Evolutionary conservation across 2,113 vertebrate genomes (phyloP).

Genomic region (Dromiciops gliroides): DNA sequence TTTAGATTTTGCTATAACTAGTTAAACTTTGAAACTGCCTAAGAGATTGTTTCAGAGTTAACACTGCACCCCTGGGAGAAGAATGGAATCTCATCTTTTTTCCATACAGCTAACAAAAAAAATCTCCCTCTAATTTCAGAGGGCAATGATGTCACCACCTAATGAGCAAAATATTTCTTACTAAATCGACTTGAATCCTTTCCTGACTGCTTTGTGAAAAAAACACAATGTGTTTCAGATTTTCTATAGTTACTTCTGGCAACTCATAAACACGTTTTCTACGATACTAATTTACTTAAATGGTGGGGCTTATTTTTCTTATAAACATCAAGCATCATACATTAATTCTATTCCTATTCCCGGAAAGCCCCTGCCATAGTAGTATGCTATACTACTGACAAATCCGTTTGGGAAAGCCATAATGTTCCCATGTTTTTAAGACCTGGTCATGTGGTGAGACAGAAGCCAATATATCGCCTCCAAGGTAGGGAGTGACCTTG

Average conservation of each 20-base stretch:
- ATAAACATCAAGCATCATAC: conserved; percentile 45
- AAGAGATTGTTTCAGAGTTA: conserved; percentile 80
- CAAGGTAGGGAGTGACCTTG: conserved; percentile 54
- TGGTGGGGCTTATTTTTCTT: conserved; percentile 35
- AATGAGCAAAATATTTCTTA: conserved; percentile 80
- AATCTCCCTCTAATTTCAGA: conserved; percentile 81
- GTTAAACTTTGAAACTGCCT: conserved; percentile 82
- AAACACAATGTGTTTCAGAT: conserved; percentile 47
- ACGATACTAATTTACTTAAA: conserved; percentile 54
- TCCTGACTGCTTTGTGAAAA: conserved; percentile 50
- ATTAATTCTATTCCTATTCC: not conserved
- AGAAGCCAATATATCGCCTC: not conserved
- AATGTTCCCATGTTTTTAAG: not conserved
- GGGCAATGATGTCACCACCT: conserved; percentile 79
- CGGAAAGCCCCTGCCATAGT: not conserved
- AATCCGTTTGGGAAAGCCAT: not conserved
- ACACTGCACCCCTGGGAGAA: conserved; percentile 76
- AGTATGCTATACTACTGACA: not conserved
- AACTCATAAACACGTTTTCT: conserved; percentile 55
- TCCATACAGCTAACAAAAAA: conserved; percentile 76
- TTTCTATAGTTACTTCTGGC: conserved; percentile 54
- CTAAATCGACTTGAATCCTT: conserved; percentile 67
- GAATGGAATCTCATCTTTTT: conserved; percentile 78
- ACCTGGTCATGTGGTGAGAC: not conserved
- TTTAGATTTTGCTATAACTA: conserved; percentile 69